Evolutionary conservation across 2,113 vertebrate genomes (phyloP), one percentile per base, ranked within the genome.

Genomic region (Dasypus novemcinctus): DNA sequence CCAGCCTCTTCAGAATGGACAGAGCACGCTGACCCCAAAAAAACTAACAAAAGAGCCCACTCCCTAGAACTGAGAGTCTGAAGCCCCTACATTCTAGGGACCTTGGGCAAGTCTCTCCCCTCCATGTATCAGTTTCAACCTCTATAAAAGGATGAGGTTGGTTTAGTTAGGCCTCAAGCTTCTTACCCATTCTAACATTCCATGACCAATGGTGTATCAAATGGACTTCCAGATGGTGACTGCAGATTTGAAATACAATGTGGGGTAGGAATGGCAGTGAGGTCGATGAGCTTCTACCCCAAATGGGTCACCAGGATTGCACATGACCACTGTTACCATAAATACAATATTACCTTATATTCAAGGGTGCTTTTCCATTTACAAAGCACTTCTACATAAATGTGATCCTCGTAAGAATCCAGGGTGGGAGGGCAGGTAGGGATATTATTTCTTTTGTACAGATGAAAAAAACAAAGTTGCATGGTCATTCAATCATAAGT

Each of bases 291-390:
- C 54, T 94, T 75, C 59, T 38, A 61, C 49, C 82, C 57, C 57
- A 94, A 90, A 52, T 94, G 97, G 96, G 88, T 93, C 97, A 93
- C 75, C 69, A 87, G 29, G 12, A 64, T 27, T 59, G 29, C 61
- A 75, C 90, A 76, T 54, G 82, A 61, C 29, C 89, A 61, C 91
- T 80, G 83, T 91, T 82, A 41, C 88, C 91, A 91, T 91, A 95
- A 94, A 95, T 95, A 76, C 57, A 87, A 76, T 81, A 80, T 95
- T 63, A 81, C 61, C 75, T 59, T 87, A 64, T 82, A 94, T 14
- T 94, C 68, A 78, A 83, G 64, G 57, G 20, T 52, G 25, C 20
- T 87, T 89, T 89, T 75, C 43, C 59, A 92, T 74, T 85, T 90
- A 91, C 52, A 66, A 54, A 84, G 79, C 54, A 52, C 27, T 82